Base-by-base conservation (phyloP, 2,797 vertebrate genomes). In the Podargus strigoides region DNA sequence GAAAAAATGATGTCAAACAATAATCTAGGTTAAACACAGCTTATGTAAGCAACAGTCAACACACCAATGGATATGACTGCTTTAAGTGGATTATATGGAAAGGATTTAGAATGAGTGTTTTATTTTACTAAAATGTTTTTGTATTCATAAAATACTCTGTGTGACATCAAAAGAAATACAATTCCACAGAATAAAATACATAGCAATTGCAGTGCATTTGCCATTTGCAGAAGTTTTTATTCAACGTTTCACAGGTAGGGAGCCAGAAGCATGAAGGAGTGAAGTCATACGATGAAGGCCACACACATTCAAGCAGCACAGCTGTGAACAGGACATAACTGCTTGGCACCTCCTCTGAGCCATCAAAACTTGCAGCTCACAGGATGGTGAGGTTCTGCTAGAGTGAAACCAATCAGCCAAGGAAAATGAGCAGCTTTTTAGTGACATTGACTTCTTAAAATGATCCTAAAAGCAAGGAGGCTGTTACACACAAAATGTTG, bases 71-170 rank as follows among this genome's bases (percentile, higher is more conserved):
- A 63, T 60, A 89, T 2, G 2, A 77, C 10, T 85, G 47, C 37
- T 87, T 89, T 86, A 92, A 87, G 82, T 93, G 56, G 70, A 94
- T 94, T 93, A 85, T 12, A 82, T 10, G 15, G 53, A 72, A 73
- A 77, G 59, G 67, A 94, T 85, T 93, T 85, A 68, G 34, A 73
- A 6, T 26, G 21, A 90, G 15, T 44, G 14, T 72, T 94, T 93
- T 66, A 75, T 78, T 95, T 73, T 72, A 83, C 69, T 93, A 46
- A 87, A 87, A 87, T 26, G 28, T 20, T 60, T 39, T 32, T 68
- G 19, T 47, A 64, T 83, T 92, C 36, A 58, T 36, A 66, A 68
- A 90, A 77, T 18, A 4, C 46, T 85, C 27, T 73, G 16, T 55
- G 44, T 52, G 75, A 84, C 17, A 85, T 2, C 15, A 52, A 70